Evolutionary conservation across 35 echinoderm and acorn worm species (phyloP).

Genomic region (Anneissia japonica): DNA sequence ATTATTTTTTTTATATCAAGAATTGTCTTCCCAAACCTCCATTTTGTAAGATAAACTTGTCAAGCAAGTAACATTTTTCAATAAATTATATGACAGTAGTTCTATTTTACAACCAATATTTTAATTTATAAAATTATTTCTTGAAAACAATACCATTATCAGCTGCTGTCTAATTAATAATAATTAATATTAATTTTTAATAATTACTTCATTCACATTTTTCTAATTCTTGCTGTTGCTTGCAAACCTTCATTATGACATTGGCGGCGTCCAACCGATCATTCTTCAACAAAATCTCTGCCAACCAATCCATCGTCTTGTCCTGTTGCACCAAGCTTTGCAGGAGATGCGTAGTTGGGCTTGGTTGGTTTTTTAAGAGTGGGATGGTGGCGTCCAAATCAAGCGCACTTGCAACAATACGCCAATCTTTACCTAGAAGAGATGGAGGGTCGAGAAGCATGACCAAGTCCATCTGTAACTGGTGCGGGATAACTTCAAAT

Average conservation of each 20-base stretch:
- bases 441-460: conserved; percentile 46
- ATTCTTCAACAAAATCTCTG: conserved; percentile 11
- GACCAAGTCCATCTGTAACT: conserved; percentile 19
- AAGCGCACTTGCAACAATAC: conserved; percentile 58
- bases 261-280: conserved; percentile 59
- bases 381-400: conserved; percentile 50
- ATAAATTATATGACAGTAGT: too few relatives aligned
- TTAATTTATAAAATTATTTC: background rate
- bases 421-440: conserved; percentile 71
- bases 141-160: background rate
- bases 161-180: background rate
- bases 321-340: conserved; percentile 44
- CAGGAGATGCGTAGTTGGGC: conserved; percentile 42
- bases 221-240: background rate
- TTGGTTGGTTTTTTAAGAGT: conserved; percentile 21
- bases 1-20: too few relatives aligned
- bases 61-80: too few relatives aligned
- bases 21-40: too few relatives aligned
- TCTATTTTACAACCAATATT: too few relatives aligned
- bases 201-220: background rate
- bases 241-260: conserved; percentile 31
- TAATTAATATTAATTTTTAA: background rate
- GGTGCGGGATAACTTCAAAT: conserved; percentile 17
- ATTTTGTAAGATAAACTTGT: too few relatives aligned
- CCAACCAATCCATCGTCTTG: conserved; percentile 55